phyloP scores from a whole-genome alignment of 2,888 invertebrate species.

The Ophion ellenae region DNA sequence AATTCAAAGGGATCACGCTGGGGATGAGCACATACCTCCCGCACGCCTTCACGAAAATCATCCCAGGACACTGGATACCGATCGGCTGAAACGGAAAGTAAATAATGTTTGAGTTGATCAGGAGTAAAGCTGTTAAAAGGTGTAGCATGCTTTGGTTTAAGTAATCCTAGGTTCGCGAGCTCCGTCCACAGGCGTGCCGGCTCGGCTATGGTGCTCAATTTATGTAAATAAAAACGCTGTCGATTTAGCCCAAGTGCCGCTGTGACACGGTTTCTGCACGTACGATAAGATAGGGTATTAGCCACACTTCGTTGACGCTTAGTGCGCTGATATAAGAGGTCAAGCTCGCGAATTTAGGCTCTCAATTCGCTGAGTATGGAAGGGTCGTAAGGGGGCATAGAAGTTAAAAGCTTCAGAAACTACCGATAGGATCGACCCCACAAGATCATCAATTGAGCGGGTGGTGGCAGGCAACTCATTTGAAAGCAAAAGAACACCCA shows the following conservation, averaged over 20 bases:
- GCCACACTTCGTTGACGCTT: not conserved
- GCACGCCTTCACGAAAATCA: not conserved
- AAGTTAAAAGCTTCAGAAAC: not conserved
- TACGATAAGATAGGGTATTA: not conserved
- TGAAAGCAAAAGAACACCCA: no score
- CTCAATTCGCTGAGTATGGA: not conserved
- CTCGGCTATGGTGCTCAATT: not conserved
- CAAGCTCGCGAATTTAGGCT: not conserved
- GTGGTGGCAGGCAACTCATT: not conserved
- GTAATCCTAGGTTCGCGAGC: not conserved
- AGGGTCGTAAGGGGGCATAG: not conserved
- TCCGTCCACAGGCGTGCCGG: not conserved
- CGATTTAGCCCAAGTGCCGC: not conserved
- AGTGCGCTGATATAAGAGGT: not conserved
- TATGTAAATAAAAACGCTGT: not conserved
- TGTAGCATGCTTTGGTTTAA: not conserved
- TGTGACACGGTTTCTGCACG: not conserved
- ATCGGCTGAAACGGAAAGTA: not conserved
- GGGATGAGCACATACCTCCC: not conserved
- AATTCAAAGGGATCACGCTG: not conserved
- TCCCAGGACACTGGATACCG: no score
- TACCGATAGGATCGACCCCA: not conserved
- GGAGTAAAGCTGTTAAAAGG: not conserved
- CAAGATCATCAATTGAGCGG: not conserved
- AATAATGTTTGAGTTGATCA: not conserved